Percentiles rank a stretch among this genome's conserved stretches.
Conservation (phyloP, 2,888 invertebrate genomes). For the Hemicrepidius hirtus region DNA sequence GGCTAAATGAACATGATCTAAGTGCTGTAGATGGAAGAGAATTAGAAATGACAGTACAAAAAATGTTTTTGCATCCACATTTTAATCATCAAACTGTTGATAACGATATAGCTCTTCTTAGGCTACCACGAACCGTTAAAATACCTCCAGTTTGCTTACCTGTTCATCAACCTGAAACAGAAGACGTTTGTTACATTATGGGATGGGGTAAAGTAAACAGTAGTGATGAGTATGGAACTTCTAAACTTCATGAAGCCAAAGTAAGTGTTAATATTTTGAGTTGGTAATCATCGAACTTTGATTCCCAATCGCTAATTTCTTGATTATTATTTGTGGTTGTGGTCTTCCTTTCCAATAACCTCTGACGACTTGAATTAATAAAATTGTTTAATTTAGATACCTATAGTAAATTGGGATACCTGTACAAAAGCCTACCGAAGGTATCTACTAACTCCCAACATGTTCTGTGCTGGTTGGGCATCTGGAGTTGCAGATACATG, state of each 20-base stretch:
- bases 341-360: neutral
- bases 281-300: too few species aligned
- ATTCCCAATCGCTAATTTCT: too few species aligned
- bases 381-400: conserved; percentile 76
- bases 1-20: conserved; percentile 92
- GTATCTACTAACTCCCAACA: conserved; percentile 90
- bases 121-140: conserved; percentile 73
- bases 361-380: neutral
- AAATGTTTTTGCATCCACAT: conserved; percentile 86
- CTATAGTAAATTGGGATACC: conserved; percentile 85
- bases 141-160: conserved; percentile 84
- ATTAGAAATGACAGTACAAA: conserved; percentile 82
- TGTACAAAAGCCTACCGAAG: conserved; percentile 90
- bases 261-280: conserved; percentile 70
- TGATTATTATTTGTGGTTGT: too few species aligned
- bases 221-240: conserved; percentile 86
- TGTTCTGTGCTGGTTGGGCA: conserved; percentile 93
- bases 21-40: conserved; percentile 83
- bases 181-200: conserved; percentile 86
- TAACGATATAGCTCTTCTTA: conserved; percentile 92
- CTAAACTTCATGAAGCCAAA: conserved; percentile 90
- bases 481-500: conserved; percentile 92
- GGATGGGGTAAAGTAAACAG: conserved; percentile 94
- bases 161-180: conserved; percentile 78
- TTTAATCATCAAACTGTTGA: conserved; percentile 93